A percentile compares a stretch with the other conserved stretches of the same genome.
Evolutionary conservation across 2,888 invertebrate genomes (phyloP).

Genomic region (Punctoribates punctum): DNA sequence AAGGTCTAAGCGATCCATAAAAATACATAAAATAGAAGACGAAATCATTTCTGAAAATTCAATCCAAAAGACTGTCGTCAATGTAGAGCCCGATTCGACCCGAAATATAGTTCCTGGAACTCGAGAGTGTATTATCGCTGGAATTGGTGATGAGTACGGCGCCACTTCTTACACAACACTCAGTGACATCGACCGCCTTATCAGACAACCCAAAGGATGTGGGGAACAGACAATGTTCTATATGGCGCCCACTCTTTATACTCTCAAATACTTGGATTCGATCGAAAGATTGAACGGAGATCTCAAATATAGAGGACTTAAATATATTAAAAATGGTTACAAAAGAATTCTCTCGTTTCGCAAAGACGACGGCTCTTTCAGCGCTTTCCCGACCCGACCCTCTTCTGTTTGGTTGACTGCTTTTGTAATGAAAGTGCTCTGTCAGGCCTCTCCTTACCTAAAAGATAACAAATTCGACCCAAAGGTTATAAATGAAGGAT

Average conservation of each 20-base stretch:
- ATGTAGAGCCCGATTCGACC: constrained; percentile 39
- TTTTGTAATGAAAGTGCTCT: constrained; percentile 48
- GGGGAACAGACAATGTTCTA: constrained; percentile 49
- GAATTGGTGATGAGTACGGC: constrained; percentile 46
- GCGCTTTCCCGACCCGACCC: constrained; percentile 44
- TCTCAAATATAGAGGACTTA: constrained; percentile 45
- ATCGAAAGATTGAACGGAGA: constrained; percentile 44
- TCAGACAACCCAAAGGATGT: constrained; percentile 48
- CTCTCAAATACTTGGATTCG: constrained; percentile 46
- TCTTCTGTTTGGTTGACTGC: constrained; percentile 49
- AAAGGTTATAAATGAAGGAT: constrained; percentile 46
- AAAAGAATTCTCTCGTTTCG: constrained; percentile 45
- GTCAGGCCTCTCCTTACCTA: constrained; percentile 46
- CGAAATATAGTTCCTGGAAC: constrained; percentile 46
- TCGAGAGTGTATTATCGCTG: constrained; percentile 45
- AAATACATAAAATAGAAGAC: constrained; percentile 40
- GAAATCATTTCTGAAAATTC: constrained; percentile 45
- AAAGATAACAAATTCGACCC: constrained; percentile 44
- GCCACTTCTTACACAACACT: constrained; percentile 46
- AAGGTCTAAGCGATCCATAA: constrained; percentile 45
- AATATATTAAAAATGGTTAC: constrained; percentile 46
- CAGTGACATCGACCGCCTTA: constrained; percentile 45
- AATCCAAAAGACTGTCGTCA: constrained; percentile 45
- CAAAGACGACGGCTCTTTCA: constrained; percentile 48
- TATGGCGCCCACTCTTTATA: constrained; percentile 48